Conservation (phyloP, 1,140 invertebrate species). For the Polypedilum vanderplanki region DNA sequence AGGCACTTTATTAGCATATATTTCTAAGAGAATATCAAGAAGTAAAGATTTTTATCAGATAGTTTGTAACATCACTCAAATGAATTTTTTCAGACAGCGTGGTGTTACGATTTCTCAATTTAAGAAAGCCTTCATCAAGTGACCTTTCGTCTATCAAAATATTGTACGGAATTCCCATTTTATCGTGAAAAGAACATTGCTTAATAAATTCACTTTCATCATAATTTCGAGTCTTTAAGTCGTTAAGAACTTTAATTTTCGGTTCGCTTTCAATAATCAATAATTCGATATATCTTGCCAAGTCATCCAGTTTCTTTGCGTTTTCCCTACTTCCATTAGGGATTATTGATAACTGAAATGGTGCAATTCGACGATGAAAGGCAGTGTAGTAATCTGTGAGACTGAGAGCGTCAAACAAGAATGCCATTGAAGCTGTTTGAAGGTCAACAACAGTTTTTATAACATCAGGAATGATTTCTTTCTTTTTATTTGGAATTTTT, state of each 20-base stretch:
- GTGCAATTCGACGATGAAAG: not conserved
- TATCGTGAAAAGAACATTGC: not conserved
- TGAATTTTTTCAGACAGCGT: not conserved
- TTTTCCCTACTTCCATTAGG: not conserved
- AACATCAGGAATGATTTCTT: not conserved
- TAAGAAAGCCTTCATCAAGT: not conserved
- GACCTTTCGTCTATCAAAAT: not conserved
- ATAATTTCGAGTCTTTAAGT: not conserved
- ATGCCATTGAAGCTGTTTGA: not conserved
- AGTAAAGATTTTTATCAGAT: not conserved
- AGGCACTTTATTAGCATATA: no score
- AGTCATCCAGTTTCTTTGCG: not conserved
- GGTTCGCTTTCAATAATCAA: not conserved
- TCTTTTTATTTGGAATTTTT: conserved; percentile 1
- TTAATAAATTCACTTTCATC: not conserved
- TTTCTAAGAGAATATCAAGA: no score
- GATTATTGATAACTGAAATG: not conserved
- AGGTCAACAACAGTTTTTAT: not conserved
- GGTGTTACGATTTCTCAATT: not conserved
- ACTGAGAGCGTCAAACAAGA: not conserved
- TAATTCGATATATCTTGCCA: conserved; percentile 9
- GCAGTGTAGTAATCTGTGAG: not conserved
- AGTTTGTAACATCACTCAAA: not conserved
- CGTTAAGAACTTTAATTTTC: not conserved
- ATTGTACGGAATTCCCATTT: conserved; percentile 2